A percentile compares a stretch with the other conserved stretches of the same genome.
phyloP scores from a whole-genome alignment of 2,888 invertebrate genomes.

The Drosophila niveifrons region DNA sequence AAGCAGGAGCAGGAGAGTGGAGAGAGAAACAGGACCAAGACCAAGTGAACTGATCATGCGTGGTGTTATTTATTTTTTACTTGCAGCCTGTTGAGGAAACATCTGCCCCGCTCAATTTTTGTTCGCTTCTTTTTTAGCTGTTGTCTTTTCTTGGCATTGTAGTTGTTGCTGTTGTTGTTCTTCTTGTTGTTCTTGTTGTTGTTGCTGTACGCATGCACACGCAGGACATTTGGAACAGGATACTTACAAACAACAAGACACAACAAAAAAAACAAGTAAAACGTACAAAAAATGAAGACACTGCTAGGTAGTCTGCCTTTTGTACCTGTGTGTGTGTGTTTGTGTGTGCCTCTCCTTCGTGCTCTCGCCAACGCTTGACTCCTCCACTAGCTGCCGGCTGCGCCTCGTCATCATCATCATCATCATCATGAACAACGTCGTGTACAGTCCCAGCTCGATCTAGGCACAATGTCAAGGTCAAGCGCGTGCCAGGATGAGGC shows the following conservation, averaged over 20 bases:
- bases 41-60: slow-evolving; percentile 75
- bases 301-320: slow-evolving; percentile 41
- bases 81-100: slow-evolving; percentile 79
- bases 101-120: slow-evolving; percentile 78
- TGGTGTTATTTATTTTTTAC: slow-evolving; percentile 65
- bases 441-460: slow-evolving; percentile 45
- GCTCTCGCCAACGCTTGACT: slow-evolving; percentile 42
- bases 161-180: slow-evolving; percentile 38
- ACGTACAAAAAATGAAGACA: slow-evolving; percentile 29
- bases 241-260: slow-evolving; percentile 55
- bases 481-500: slow-evolving; percentile 59
- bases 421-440: not conserved
- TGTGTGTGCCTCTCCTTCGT: not conserved
- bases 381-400: slow-evolving; percentile 52
- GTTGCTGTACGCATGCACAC: slow-evolving; percentile 64
- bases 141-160: slow-evolving; percentile 55
- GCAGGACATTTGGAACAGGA: slow-evolving; percentile 71
- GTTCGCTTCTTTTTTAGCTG: slow-evolving; percentile 59
- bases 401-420: slow-evolving; percentile 1
- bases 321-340: slow-evolving; percentile 24
- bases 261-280: slow-evolving; percentile 54
- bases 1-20: slow-evolving; percentile 22
- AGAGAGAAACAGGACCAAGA: slow-evolving; percentile 47
- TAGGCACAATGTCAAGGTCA: slow-evolving; percentile 76
- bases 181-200: slow-evolving; percentile 45